These are phyloP conservation scores for Ormia ochracea DNA, from an alignment of 2,888 invertebrate species.

Conservation along the genomic window DNA sequence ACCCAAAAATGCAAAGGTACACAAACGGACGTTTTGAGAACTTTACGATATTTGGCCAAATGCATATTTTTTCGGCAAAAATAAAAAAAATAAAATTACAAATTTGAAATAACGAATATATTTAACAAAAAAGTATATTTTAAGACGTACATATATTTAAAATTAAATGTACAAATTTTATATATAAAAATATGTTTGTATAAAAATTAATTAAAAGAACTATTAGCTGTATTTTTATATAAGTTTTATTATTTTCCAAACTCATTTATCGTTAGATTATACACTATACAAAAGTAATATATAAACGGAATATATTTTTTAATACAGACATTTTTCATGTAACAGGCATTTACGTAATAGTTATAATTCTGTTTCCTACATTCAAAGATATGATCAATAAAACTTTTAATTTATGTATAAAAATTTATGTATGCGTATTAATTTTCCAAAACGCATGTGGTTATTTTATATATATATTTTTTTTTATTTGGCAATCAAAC, in stretches of 20 bases:
- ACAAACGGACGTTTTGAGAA: too few relatives aligned
- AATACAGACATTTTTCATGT: constrained; percentile 57
- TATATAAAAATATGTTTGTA: constrained; percentile 5
- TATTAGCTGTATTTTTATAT: constrained; percentile 24
- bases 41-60: too few relatives aligned
- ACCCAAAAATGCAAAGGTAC: too few relatives aligned
- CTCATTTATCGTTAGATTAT: constrained; percentile 41
- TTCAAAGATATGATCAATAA: constrained; percentile 56
- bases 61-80: not conserved
- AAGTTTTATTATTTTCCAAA: constrained; percentile 48
- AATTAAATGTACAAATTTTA: constrained; percentile 38
- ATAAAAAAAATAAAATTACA: constrained; percentile 15
- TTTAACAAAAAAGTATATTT: constrained; percentile 47
- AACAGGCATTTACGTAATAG: constrained; percentile 52
- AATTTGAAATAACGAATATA: constrained; percentile 58
- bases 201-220: not conserved
- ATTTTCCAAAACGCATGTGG: constrained; percentile 41
- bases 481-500: not conserved
- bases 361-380: constrained; percentile 40
- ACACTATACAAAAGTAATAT: constrained; percentile 54
- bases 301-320: constrained; percentile 60
- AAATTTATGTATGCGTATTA: constrained; percentile 12
- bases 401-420: constrained; percentile 40
- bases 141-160: constrained; percentile 17
- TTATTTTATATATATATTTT: constrained; percentile 24